phyloP scores from a whole-genome alignment of 2,113 vertebrate species.

The Saccopteryx leptura region DNA sequence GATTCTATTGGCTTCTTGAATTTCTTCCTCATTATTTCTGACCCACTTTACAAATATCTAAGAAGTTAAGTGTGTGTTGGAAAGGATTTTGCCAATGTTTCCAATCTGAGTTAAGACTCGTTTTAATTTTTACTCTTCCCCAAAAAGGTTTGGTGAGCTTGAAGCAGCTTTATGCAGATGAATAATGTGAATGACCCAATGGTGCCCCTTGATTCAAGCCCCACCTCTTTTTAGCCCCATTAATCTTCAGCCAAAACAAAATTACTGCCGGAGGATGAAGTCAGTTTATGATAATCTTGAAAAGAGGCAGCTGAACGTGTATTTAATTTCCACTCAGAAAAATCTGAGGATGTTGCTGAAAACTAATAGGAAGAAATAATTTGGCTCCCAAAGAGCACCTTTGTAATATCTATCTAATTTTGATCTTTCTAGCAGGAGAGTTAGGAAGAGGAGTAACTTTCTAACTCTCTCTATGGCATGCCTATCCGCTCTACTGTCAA shows the following conservation, averaged over 20 bases:
- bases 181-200: constrained; percentile 46
- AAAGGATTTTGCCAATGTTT: background rate
- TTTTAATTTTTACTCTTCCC: constrained; percentile 32
- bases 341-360: background rate
- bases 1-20: background rate
- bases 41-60: constrained; percentile 5
- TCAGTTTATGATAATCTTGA: constrained; percentile 21
- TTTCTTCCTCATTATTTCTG: background rate
- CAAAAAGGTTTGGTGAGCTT: constrained; percentile 21
- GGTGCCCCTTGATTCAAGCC: constrained; percentile 11
- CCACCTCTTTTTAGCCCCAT: constrained; percentile 57
- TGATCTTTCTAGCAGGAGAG: background rate
- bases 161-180: constrained; percentile 68
- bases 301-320: constrained; percentile 6
- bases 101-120: background rate
- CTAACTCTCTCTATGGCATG: background rate
- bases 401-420: background rate
- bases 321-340: background rate
- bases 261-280: constrained; percentile 28
- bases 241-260: constrained; percentile 77
- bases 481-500: background rate
- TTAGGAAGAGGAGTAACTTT: background rate
- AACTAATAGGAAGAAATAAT: background rate
- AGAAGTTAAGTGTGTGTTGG: background rate
- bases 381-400: background rate